Percentiles rank a stretch among this genome's conserved stretches.
phyloP scores from a whole-genome alignment of 2,113 vertebrate species.

The Nicator chloris region DNA sequence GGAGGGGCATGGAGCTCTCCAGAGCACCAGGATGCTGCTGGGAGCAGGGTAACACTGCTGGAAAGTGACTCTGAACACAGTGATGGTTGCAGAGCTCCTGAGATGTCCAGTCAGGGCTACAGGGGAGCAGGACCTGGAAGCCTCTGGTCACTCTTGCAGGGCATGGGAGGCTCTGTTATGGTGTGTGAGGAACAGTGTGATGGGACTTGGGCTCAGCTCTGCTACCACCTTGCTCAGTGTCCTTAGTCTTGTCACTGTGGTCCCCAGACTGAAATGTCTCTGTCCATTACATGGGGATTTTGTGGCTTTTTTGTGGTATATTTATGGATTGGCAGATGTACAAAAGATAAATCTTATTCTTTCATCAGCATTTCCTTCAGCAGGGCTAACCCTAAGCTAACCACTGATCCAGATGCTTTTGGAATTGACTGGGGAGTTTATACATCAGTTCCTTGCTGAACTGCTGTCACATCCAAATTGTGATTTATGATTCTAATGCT shows the following conservation, averaged over 20 bases:
- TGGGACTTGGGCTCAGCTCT: not conserved
- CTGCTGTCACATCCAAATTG: not conserved
- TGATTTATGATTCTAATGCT: not conserved
- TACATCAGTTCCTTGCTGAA: not conserved
- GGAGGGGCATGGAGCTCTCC: not conserved
- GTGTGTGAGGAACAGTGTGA: not conserved
- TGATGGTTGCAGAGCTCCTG: not conserved
- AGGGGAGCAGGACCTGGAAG: not conserved
- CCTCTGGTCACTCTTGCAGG: not conserved
- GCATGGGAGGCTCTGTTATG: not conserved
- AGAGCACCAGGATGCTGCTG: not conserved
- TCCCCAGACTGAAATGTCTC: not conserved
- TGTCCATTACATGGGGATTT: not conserved
- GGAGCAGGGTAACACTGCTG: not conserved
- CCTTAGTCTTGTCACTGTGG: not conserved
- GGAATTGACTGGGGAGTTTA: not conserved
- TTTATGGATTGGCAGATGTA: not conserved
- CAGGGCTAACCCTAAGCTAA: not conserved
- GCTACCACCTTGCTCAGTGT: not conserved
- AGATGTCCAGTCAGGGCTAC: not conserved
- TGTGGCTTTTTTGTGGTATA: not conserved
- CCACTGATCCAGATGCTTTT: not conserved
- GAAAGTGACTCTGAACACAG: accelerated
- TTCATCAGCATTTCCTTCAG: not conserved
- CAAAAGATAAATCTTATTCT: not conserved